Base-by-base conservation (phyloP, 2,888 invertebrate species). In the Copidosoma aretas region DNA sequence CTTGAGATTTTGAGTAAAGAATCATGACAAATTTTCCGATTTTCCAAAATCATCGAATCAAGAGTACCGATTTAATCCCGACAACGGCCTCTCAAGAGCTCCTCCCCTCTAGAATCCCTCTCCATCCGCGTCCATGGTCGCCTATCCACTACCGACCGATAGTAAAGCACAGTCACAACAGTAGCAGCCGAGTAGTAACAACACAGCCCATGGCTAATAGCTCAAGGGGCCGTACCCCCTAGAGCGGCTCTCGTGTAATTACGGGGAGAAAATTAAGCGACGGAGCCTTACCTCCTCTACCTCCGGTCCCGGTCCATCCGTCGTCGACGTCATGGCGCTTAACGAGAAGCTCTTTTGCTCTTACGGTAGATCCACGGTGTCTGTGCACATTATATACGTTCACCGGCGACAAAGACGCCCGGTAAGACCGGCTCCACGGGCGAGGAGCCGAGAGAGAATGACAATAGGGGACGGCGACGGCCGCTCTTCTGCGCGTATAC, bases 211-310 rank as follows among this genome's bases (percentile, higher is more conserved):
- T 77, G 75, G 73, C 32, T 32, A 32, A 32, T 32, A 32, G 32
- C 32, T 32, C 32, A 32, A 32, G 32, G 32, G 32, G 32, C 4
- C 8, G 8, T 32, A 8, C 74, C 75, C 73, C 75, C 71, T 70
- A 71, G 72, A 78, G 79, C 3, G 43, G 8, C 17, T 46, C 76
- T 78, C 81, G 79, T 81, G 83, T 84, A 84, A 84, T 85, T 84
- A 84, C 84, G 81, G 80, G 80, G 82, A 82, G 82, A 79, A 84
- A 84, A 84, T 85, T 84, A 84, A 85, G 84, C 82, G 83, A 82
- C 83, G 75, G 66, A 65, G 68, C 70, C 69, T 53, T 22, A 39
- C 43, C 63, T 32, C 32, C 32, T 32, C 32, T n/a, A n/a, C 32
- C 32, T 8, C 8, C 63, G n/a, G 19, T 43, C 17, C 51, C 75